phyloP scores from a whole-genome alignment of 2,888 invertebrate genomes.

The Heliconius erato region DNA sequence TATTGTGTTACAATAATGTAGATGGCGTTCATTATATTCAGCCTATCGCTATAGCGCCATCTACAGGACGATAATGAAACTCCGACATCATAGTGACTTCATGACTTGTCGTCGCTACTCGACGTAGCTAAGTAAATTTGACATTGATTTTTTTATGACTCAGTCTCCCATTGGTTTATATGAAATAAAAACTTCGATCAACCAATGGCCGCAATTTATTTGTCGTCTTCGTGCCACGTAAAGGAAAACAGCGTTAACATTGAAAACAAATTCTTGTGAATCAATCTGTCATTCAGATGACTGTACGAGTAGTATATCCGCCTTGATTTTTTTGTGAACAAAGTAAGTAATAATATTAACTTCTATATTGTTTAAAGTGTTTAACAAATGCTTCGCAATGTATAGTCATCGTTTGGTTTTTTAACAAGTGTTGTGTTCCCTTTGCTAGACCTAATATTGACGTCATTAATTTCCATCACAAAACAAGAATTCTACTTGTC shows the following conservation, averaged over 20 bases:
- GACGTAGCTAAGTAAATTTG: slow-evolving; percentile 25
- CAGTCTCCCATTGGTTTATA: slow-evolving; percentile 46
- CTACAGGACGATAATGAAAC: slow-evolving; percentile 3
- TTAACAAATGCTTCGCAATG: slow-evolving; percentile 7
- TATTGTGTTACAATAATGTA: background rate
- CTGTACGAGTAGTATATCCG: slow-evolving; percentile 80
- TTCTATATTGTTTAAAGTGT: slow-evolving; percentile 39
- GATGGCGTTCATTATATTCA: background rate
- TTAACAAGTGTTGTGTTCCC: slow-evolving; percentile 11
- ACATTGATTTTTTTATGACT: slow-evolving; percentile 38
- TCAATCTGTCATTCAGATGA: slow-evolving; percentile 79
- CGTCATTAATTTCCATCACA: slow-evolving; percentile 79
- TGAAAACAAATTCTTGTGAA: slow-evolving; percentile 69
- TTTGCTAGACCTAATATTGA: slow-evolving; percentile 62
- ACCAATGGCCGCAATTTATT: slow-evolving; percentile 47
- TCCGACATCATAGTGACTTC: background rate
- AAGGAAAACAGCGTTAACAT: slow-evolving; percentile 58
- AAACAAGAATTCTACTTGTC: slow-evolving; percentile 61
- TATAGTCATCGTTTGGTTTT: slow-evolving; percentile 2
- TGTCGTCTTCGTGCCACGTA: slow-evolving; percentile 58
- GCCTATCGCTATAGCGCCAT: slow-evolving; percentile 26
- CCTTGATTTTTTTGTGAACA: slow-evolving; percentile 69
- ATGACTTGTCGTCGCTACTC: background rate
- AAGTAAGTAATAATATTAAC: slow-evolving; percentile 69
- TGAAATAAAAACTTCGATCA: slow-evolving; percentile 22